These are phyloP conservation scores for Caenorhabditis drosophilae DNA, from an alignment of 2,888 invertebrate species.

Conservation along the genomic window DNA sequence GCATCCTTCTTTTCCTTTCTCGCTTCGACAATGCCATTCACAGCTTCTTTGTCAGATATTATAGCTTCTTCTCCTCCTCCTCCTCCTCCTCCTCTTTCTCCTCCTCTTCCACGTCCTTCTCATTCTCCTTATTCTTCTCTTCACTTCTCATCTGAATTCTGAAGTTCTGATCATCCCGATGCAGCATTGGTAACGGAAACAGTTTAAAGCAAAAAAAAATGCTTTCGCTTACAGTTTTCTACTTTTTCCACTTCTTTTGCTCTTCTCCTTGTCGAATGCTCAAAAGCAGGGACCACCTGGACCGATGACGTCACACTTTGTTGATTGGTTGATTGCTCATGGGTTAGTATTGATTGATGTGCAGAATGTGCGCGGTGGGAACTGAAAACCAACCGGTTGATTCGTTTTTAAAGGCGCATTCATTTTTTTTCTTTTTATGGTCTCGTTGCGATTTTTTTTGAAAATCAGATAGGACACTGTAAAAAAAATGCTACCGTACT, in stretches of 20 bases:
- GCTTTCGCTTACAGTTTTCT: neutral
- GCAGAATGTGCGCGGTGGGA: no score
- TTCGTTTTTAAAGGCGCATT: neutral
- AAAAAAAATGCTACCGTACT: no score
- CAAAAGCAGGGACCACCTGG: slow-evolving; percentile 57
- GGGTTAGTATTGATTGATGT: slow-evolving; percentile 41
- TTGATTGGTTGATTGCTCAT: slow-evolving; percentile 65
- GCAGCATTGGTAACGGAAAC: neutral
- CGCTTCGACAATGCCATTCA: neutral
- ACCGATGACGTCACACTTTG: slow-evolving; percentile 65
- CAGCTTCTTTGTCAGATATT: no score
- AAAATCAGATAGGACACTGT: no score
- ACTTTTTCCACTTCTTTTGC: neutral
- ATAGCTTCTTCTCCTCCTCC: neutral
- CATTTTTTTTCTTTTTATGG: neutral
- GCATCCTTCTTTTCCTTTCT: neutral
- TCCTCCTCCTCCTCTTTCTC: neutral
- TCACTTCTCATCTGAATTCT: neutral
- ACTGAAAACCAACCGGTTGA: no score
- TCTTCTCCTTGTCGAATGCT: slow-evolving; percentile 2
- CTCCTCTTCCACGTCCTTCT: neutral
- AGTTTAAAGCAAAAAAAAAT: neutral
- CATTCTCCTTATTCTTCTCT: neutral
- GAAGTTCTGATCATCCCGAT: neutral
- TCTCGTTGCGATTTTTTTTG: neutral